Conservation (phyloP, 2,113 vertebrate genomes). For the Nipponia nippon region DNA sequence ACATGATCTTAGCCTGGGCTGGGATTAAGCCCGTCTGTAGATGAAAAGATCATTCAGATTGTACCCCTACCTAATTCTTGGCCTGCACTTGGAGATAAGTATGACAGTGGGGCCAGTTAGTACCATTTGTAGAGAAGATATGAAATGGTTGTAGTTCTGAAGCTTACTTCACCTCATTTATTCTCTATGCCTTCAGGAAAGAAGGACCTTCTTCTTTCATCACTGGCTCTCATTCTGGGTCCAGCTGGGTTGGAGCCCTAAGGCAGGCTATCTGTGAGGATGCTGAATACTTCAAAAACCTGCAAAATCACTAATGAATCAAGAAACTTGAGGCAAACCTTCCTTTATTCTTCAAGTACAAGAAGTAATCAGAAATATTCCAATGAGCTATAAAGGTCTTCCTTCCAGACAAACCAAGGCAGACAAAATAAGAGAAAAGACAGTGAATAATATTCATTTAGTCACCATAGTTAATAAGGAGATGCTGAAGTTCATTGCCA, state of each 20-base stretch:
- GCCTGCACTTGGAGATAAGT: background rate
- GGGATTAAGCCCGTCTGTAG: background rate
- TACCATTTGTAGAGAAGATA: background rate
- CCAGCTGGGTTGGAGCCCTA: background rate
- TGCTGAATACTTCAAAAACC: background rate
- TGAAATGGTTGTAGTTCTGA: background rate
- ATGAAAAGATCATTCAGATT: background rate
- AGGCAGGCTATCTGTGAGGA: background rate
- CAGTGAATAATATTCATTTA: background rate
- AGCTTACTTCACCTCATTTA: background rate
- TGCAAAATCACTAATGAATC: background rate
- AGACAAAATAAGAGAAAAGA: background rate
- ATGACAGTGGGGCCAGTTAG: background rate
- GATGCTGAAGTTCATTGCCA: background rate
- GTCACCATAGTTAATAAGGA: background rate
- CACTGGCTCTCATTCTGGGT: background rate
- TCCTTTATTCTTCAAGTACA: background rate
- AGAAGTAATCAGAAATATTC: background rate
- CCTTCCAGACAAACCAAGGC: background rate
- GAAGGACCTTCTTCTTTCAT: background rate
- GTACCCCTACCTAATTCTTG: background rate
- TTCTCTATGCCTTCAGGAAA: background rate
- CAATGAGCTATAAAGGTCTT: background rate
- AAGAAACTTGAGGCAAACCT: background rate
- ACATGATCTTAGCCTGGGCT: background rate